These are phyloP conservation scores for Coregonus ussuriensis DNA, from an alignment of 2,797 vertebrate genomes.

Conservation along the genomic window DNA sequence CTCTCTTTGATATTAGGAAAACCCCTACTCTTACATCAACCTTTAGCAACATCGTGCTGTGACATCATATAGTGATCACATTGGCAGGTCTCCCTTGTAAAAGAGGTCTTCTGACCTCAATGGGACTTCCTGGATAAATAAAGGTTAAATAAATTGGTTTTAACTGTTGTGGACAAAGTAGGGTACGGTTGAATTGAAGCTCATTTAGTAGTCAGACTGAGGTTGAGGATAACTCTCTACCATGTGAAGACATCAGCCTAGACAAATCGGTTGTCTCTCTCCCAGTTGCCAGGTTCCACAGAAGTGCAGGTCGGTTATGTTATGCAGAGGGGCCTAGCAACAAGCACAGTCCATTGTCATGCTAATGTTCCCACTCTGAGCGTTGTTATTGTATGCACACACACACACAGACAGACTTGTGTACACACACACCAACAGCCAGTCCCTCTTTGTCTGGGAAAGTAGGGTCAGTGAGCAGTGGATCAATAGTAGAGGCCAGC, in stretches of 20 bases:
- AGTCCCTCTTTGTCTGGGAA: slow-evolving; percentile 24
- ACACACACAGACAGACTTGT: neutral
- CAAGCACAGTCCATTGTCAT: slow-evolving; percentile 62
- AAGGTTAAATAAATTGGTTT: neutral
- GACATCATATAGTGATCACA: neutral
- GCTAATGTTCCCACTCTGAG: slow-evolving; percentile 46
- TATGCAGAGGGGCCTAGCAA: slow-evolving; percentile 37
- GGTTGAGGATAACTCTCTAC: neutral
- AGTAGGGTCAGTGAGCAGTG: slow-evolving; percentile 14
- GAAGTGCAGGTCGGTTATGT: slow-evolving; percentile 49
- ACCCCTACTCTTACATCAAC: neutral
- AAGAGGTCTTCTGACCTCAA: neutral
- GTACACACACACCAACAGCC: slow-evolving; percentile 6
- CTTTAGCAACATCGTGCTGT: neutral
- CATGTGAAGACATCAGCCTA: neutral
- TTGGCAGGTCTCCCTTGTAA: neutral
- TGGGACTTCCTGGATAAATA: no score
- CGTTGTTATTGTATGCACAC: neutral
- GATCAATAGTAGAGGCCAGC: slow-evolving; percentile 6
- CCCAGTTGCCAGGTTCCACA: slow-evolving; percentile 67
- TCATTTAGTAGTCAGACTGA: no score
- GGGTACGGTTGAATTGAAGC: neutral
- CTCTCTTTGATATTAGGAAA: neutral
- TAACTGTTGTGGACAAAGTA: neutral
- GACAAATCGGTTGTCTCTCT: slow-evolving; percentile 4